Percentiles rank a stretch among this genome's conserved stretches.
These are phyloP conservation scores for Clytia hemisphaerica DNA, from an alignment of 30 jellyfish, hydroid and myxozoan genomes.

Conservation along the genomic window DNA sequence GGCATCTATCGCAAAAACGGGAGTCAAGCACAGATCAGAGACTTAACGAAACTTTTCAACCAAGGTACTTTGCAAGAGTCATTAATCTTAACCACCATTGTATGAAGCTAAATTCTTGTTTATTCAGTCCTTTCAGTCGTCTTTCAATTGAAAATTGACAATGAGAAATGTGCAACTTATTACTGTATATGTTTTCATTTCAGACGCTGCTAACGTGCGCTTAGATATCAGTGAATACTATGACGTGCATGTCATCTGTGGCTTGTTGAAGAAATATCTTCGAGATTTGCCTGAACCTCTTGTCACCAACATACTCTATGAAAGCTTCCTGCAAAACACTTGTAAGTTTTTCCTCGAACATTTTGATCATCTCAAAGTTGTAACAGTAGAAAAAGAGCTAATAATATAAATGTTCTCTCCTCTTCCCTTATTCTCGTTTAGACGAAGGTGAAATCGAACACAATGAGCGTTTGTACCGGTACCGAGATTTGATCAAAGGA, in stretches of 20 bases:
- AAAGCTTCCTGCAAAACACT: constrained; percentile 39
- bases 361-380: too few relatives aligned
- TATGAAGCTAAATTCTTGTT: background rate
- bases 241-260: constrained; percentile 58
- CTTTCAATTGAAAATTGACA: background rate
- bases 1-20: constrained; percentile 70
- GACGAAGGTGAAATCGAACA: constrained; percentile 39
- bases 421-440: background rate
- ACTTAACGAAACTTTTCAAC: constrained; percentile 27
- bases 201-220: constrained; percentile 80
- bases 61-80: constrained; percentile 26
- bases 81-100: background rate
- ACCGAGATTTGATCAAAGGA: constrained; percentile 27
- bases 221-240: constrained; percentile 57
- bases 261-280: constrained; percentile 51
- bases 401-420: background rate
- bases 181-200: background rate
- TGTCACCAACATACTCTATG: constrained; percentile 33
- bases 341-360: constrained; percentile 35
- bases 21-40: constrained; percentile 23
- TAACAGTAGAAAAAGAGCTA: too few relatives aligned
- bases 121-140: background rate
- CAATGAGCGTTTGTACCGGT: constrained; percentile 28
- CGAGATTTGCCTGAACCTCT: constrained; percentile 74
- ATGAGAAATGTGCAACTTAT: background rate